A percentile compares a stretch with the other conserved stretches of the same genome.
Evolutionary conservation across 2,113 vertebrate genomes (phyloP).

Genomic region (Rhea pennata): DNA sequence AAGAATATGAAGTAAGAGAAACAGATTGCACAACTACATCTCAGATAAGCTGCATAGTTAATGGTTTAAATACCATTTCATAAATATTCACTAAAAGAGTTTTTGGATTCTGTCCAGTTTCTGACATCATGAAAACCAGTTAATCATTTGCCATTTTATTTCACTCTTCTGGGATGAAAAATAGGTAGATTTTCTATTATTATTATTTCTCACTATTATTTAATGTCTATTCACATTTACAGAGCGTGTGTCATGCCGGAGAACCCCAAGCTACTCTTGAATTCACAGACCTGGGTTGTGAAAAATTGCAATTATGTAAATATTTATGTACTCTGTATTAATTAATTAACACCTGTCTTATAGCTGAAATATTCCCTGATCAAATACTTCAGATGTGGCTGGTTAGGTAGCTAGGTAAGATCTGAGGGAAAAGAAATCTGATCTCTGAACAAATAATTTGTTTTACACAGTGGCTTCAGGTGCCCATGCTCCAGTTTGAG

Average conservation of each 20-base stretch:
- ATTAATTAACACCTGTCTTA: not conserved
- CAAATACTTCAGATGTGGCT: not conserved
- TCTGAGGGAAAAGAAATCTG: not conserved
- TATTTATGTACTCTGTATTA: not conserved
- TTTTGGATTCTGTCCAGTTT: conserved; percentile 50
- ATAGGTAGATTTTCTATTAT: not conserved
- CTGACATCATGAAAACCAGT: conserved; percentile 46
- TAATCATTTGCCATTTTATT: conserved; percentile 37
- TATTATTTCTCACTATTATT: not conserved
- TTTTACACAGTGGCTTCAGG: not conserved
- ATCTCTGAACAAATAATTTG: not conserved
- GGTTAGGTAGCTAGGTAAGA: not conserved
- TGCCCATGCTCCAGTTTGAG: fast-evolving
- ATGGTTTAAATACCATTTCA: conserved; percentile 48
- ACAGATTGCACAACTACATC: conserved; percentile 45
- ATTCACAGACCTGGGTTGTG: not conserved
- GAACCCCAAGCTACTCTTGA: not conserved
- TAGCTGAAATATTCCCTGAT: not conserved
- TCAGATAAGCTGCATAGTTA: conserved; percentile 50
- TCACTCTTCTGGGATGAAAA: conserved; percentile 5
- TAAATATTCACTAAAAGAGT: conserved; percentile 62
- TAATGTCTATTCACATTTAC: not conserved
- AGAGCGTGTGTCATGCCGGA: not conserved
- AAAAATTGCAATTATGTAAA: not conserved
- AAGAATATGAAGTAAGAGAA: not conserved